Base-by-base conservation (phyloP, 2,888 invertebrate genomes). In the Strigamia maritima region DNA sequence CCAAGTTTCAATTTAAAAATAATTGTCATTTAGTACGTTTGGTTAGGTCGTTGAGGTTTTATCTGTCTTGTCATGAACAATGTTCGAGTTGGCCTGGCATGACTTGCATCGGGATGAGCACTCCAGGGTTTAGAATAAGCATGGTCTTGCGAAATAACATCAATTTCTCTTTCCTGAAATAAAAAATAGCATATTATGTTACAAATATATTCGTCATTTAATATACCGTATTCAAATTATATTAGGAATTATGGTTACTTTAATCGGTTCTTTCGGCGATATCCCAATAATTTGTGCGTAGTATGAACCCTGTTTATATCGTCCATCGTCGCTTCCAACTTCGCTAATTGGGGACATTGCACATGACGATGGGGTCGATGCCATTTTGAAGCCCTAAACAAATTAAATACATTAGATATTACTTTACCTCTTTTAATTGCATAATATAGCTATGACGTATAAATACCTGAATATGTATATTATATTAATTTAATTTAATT, bases 121-220 rank as follows among this genome's bases (percentile, higher is more conserved):
- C 90, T 90, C 87, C 90, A 90, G 77, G 92, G 91, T 82, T 91
- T 89, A 10, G 92, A 89, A 83, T 93, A 93, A 83, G 90, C 89
- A 83, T 93, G 93, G 83, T 93, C 93, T 85, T 91, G 89, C 80
- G 88, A 83, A 60, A 90, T 86, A 2, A 86, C 81, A 81, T 87
- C 85, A n/a, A 84, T 81, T 70, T 87, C 86, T 54, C 84, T 83
- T 76, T 87, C 86, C 82, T 85, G 82, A 19, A 79, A 70, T 85
- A 82, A 19, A 79, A 70, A 22, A 24, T 22, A 77, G 7, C 10
- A 28, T n/a, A n/a, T n/a, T n/a, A n/a, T n/a, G n/a, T n/a, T n/a
- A n/a, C n/a, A n/a, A n/a, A n/a, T n/a, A n/a, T n/a, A n/a, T n/a
- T n/a, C n/a, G n/a, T n/a, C n/a, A n/a, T n/a, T n/a, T n/a, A n/a